Base-by-base conservation (phyloP, 2,113 vertebrate genomes). In the Poicephalus gulielmi region DNA sequence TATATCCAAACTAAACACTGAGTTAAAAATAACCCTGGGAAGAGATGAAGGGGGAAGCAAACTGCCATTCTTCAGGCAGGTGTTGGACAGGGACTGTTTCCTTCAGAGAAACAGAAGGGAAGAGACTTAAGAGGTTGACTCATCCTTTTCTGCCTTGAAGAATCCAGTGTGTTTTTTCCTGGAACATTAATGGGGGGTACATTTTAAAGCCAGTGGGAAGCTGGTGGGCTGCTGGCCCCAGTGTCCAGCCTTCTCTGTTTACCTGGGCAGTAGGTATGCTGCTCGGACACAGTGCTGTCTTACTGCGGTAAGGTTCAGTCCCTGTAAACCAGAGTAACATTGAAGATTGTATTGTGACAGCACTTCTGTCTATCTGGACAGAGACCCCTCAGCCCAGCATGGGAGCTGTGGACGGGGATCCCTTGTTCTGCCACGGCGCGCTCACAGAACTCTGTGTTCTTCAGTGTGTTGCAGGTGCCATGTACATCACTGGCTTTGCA, bases 401-500 rank as follows among this genome's bases (percentile, higher is more conserved):
- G 17, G 57, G 44, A 11, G 15, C 73, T 67, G 59, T 18, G 30
- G 11, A 0, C 25, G 59, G 55, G 24, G 6, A 23, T 28, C 66
- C 18, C 70, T 18, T 71, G 23, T 47, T 41, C 46, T 73, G 25
- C 62, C 0, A 0, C 0, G 0, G 43, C 20, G 3, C 17, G 3
- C 73, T 80, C 23, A 83, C 44, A 12, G 41, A 25, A 47, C 76
- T 17, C 13, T 55, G 28, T 86, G 28, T 86, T 41, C 37, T 75
- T 95, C 97, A 99, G 99, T 99, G 99, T 44, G 99, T 99, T 93
- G 99, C 99, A 94, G 99, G 99, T 76, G 99, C 99, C 80, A 99
- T 99, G 99, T 99, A 99, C 89, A 98, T 99, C 98, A 99, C 99
- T 0, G 99, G 99, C 81, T 99, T 99, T 80, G 98, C 99, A 0